Conservation (phyloP, 1,140 invertebrate genomes). For the Aphidius ervi region DNA sequence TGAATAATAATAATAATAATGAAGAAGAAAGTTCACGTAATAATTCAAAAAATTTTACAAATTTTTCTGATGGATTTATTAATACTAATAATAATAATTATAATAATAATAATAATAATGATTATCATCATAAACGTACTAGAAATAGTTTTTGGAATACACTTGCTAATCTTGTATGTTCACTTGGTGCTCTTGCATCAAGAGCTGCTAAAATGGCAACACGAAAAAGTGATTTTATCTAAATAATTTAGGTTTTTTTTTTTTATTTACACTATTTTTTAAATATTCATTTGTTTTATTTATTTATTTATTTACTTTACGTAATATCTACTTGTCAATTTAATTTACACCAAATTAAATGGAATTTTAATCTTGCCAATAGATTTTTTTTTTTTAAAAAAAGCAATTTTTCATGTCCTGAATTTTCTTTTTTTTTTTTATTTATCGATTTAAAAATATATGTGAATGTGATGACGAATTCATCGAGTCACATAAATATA, state of each 20-base stretch:
- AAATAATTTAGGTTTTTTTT: conserved; percentile 23
- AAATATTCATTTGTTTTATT: no score
- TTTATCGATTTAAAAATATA: no score
- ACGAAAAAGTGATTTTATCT: conserved; percentile 38
- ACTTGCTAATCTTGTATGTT: conserved; percentile 49
- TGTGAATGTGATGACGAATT: no score
- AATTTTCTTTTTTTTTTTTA: no score
- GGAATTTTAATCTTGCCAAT: no score
- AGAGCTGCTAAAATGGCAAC: conserved; percentile 49
- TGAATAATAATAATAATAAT: conserved; percentile 8
- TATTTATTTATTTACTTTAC: not conserved
- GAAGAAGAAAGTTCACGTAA: conserved; percentile 11
- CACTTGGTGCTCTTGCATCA: conserved; percentile 47
- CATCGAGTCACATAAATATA: not conserved
- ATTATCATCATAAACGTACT: conserved; percentile 29
- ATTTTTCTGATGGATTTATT: conserved; percentile 12
- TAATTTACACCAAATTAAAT: conserved; percentile 17
- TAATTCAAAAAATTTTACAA: conserved; percentile 12
- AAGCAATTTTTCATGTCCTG: no score
- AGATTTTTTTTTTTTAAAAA: no score
- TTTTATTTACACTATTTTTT: not conserved
- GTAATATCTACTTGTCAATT: conserved; percentile 49
- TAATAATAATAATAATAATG: not conserved
- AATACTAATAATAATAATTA: conserved; percentile 3
- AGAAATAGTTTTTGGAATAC: conserved; percentile 47